phyloP scores from a whole-genome alignment of 2,797 vertebrate genomes.

The Melanotaenia trifasciata region DNA sequence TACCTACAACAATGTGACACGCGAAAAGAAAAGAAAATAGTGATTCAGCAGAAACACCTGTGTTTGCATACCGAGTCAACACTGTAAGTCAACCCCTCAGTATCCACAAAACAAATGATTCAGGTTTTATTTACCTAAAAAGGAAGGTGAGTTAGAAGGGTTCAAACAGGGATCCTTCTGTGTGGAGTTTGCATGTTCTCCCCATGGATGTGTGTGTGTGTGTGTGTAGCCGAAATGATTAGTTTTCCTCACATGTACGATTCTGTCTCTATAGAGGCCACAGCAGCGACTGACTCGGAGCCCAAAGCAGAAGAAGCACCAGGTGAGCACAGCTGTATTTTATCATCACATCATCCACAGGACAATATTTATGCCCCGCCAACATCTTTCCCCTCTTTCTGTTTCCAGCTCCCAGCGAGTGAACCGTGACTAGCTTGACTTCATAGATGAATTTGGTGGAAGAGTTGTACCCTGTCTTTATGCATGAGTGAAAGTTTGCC shows the following conservation, averaged over 20 bases:
- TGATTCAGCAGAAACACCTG: not conserved
- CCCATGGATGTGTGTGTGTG: too few species aligned
- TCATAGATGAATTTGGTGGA: constrained; percentile 36
- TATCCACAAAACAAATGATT: not conserved
- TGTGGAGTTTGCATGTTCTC: too few species aligned
- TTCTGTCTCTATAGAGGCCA: constrained; percentile 40
- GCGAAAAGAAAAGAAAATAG: not conserved
- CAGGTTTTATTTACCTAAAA: too few species aligned
- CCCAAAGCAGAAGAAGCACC: constrained; percentile 55
- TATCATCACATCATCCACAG: not conserved
- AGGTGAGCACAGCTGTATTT: constrained; percentile 53
- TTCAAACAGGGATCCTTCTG: too few species aligned
- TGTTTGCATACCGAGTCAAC: not conserved
- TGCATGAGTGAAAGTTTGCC: constrained; percentile 36
- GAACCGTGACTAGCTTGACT: constrained; percentile 30
- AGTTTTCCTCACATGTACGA: not conserved
- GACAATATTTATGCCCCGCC: not conserved
- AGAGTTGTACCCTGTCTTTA: constrained; percentile 30
- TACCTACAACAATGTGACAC: not conserved
- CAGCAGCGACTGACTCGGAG: constrained; percentile 53
- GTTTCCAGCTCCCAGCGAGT: constrained; percentile 73
- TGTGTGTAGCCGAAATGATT: not conserved
- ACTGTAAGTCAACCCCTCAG: not conserved
- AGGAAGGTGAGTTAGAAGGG: too few species aligned
- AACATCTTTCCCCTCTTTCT: constrained; percentile 10